Evolutionary conservation across 2,888 invertebrate species (phyloP).

Genomic region (Ophion ellenae): DNA sequence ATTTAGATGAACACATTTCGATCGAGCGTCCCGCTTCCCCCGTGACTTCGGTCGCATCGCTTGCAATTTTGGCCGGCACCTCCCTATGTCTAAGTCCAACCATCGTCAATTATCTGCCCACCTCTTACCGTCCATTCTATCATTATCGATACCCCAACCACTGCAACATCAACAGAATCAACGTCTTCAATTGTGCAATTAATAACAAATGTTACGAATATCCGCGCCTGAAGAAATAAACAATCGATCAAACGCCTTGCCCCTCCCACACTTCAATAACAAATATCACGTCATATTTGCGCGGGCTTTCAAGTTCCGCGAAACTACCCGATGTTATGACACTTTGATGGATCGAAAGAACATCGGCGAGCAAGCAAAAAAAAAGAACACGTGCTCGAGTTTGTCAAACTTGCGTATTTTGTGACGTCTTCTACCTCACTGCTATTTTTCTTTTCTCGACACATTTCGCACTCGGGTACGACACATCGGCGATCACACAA

Average conservation of each 20-base stretch:
- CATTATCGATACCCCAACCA: background rate
- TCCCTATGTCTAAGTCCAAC: background rate
- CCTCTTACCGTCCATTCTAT: no score
- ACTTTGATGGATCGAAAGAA: background rate
- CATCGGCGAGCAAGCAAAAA: background rate
- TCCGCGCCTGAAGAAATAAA: background rate
- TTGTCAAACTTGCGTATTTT: background rate
- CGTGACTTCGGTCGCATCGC: background rate
- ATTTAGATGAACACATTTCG: background rate
- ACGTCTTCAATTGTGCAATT: background rate
- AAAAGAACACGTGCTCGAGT: background rate
- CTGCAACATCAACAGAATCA: background rate
- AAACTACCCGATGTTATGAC: background rate
- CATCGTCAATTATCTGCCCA: no score
- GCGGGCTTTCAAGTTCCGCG: background rate
- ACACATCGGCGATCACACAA: conserved; percentile 39
- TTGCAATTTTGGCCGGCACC: background rate
- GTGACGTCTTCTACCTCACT: conserved; percentile 3
- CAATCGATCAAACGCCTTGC: background rate
- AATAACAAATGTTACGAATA: background rate
- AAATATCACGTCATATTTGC: background rate
- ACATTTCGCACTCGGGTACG: conserved; percentile 4
- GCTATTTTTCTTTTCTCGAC: conserved; percentile 8
- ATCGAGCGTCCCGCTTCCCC: background rate
- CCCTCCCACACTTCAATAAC: background rate